These are phyloP conservation scores for Lates calcarifer DNA, from an alignment of 2,113 vertebrate genomes.

Conservation along the genomic window DNA sequence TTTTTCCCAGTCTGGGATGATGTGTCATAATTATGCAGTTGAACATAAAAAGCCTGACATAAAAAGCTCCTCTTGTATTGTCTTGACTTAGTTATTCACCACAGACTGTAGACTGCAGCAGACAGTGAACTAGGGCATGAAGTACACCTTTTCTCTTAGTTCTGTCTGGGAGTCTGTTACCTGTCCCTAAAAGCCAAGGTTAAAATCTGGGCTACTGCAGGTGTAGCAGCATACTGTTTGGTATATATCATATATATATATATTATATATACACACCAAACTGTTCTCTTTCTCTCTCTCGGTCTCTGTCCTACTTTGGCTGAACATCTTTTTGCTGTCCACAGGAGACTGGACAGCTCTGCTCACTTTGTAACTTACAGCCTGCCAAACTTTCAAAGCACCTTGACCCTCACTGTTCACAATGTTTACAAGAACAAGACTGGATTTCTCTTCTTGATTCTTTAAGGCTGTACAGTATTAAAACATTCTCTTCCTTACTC, in stretches of 20 bases:
- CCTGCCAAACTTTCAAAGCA: neutral
- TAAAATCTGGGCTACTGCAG: constrained; percentile 62
- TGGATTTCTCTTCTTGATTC: neutral
- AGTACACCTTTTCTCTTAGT: neutral
- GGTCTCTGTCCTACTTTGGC: constrained; percentile 36
- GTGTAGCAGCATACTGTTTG: constrained; percentile 24
- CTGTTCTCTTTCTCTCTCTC: neutral
- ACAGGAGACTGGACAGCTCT: neutral
- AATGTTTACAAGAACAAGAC: neutral
- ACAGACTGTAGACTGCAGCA: neutral
- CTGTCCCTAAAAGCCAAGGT: constrained; percentile 29
- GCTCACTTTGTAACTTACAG: neutral
- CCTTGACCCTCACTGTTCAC: neutral
- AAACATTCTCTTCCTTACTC: neutral
- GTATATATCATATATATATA: constrained; percentile 4
- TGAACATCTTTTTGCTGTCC: neutral
- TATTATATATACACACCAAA: neutral
- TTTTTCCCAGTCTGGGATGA: too few species aligned
- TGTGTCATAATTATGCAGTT: too few species aligned
- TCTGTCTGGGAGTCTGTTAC: neutral
- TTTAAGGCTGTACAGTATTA: neutral
- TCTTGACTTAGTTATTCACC: neutral
- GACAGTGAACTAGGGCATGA: constrained; percentile 18
- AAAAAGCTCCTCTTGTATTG: neutral
- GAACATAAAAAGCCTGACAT: too few species aligned